Evolutionary conservation across 2,797 vertebrate genomes (phyloP).

Genomic region (Aplochiton taeniatus): DNA sequence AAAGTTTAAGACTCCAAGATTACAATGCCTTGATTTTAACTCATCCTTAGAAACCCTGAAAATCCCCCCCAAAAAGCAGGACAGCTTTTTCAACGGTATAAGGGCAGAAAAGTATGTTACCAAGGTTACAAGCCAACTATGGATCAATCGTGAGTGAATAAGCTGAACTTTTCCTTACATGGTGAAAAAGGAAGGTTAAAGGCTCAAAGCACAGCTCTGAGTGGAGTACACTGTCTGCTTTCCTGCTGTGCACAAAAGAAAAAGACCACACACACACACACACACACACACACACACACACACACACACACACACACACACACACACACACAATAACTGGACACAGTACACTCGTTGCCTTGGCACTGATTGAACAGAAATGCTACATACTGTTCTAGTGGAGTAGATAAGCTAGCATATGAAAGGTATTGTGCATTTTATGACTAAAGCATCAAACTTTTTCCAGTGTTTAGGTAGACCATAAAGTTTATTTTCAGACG

Average conservation of each 20-base stretch:
- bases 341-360: background rate
- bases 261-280: conserved; percentile 1
- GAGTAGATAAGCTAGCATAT: no score
- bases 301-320: conserved; percentile 16
- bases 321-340: background rate
- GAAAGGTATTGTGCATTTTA: no score
- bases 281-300: conserved; percentile 10
- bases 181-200: conserved; percentile 44
- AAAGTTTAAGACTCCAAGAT: no score
- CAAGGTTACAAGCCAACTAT: conserved; percentile 66
- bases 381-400: conserved; percentile 11
- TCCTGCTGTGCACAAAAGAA: no score
- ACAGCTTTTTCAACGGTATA: no score
- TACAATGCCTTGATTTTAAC: no score
- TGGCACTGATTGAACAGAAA: conserved; percentile 5
- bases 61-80: no score
- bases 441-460: no score
- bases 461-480: no score
- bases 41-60: no score
- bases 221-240: conserved; percentile 3
- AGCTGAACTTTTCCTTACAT: conserved; percentile 37
- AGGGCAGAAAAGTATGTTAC: conserved; percentile 48
- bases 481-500: no score
- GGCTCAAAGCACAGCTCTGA: conserved; percentile 40
- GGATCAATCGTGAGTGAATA: conserved; percentile 51